phyloP scores from a whole-genome alignment of 2,113 vertebrate genomes.

The Pavo muticus region DNA sequence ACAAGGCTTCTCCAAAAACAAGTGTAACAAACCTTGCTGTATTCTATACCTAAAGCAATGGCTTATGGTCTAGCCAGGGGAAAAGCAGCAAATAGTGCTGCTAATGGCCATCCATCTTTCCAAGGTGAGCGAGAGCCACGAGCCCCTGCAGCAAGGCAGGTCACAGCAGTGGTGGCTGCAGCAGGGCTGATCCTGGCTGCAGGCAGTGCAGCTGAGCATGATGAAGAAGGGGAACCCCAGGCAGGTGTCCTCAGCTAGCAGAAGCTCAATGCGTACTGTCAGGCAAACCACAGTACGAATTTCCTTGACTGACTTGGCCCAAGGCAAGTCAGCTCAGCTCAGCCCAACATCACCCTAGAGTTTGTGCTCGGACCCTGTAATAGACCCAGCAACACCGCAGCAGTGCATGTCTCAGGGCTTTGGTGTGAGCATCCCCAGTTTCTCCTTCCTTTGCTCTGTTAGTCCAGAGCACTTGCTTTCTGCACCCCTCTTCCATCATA shows the following conservation, averaged over 20 bases:
- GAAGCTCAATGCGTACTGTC: rapidly evolving
- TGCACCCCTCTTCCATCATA: neutral
- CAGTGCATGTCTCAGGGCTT: neutral
- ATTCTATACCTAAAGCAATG: neutral
- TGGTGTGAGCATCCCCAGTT: neutral
- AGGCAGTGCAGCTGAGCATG: neutral
- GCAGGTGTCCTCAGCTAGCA: too few species aligned
- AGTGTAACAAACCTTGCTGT: neutral
- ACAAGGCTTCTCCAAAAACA: neutral
- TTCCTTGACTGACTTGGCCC: neutral
- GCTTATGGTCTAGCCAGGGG: neutral
- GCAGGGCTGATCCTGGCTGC: neutral
- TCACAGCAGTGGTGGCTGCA: neutral
- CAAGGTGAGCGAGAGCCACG: neutral
- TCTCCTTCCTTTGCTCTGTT: neutral
- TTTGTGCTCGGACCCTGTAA: neutral
- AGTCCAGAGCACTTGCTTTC: neutral
- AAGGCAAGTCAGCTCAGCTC: neutral
- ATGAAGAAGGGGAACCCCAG: neutral
- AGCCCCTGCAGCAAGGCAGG: neutral
- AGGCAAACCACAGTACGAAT: neutral
- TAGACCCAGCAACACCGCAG: rapidly evolving
- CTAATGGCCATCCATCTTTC: neutral
- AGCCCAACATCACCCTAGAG: neutral
- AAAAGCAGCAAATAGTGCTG: rapidly evolving